Conservation (phyloP, 2,888 invertebrate genomes). For the Sisyra terminalis region DNA sequence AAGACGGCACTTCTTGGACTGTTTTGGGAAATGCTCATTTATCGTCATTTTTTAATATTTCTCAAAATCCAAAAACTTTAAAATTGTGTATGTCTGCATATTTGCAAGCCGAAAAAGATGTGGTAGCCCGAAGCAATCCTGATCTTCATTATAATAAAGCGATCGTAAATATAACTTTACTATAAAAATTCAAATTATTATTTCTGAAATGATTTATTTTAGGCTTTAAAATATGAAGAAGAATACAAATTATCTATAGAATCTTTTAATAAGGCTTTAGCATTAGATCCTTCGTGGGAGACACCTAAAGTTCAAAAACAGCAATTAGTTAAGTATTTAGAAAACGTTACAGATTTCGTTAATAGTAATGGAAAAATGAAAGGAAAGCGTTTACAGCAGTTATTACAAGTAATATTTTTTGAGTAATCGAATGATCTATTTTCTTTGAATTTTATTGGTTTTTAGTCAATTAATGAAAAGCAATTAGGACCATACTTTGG, state of each 20-base stretch:
- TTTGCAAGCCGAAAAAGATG: slow-evolving; percentile 58
- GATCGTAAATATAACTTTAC: slow-evolving; percentile 35
- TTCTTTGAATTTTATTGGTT: slow-evolving; percentile 12
- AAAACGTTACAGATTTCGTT: slow-evolving; percentile 43
- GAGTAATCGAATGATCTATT: not conserved
- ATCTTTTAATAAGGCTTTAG: slow-evolving; percentile 46
- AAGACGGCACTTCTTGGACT: slow-evolving; percentile 70
- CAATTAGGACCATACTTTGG: slow-evolving; percentile 52
- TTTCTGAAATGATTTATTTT: slow-evolving; percentile 14
- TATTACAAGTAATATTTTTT: slow-evolving; percentile 38
- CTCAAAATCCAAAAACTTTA: slow-evolving; percentile 53
- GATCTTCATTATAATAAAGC: slow-evolving; percentile 76
- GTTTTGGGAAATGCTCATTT: slow-evolving; percentile 74
- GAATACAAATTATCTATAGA: slow-evolving; percentile 52
- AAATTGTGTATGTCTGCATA: slow-evolving; percentile 67
- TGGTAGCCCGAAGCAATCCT: slow-evolving; percentile 51
- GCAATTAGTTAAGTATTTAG: slow-evolving; percentile 45
- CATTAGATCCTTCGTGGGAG: slow-evolving; percentile 62
- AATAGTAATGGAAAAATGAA: slow-evolving; percentile 56
- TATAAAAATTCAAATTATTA: slow-evolving; percentile 4
- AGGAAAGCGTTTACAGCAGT: slow-evolving; percentile 47
- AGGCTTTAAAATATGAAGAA: slow-evolving; percentile 69
- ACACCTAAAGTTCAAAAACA: slow-evolving; percentile 43
- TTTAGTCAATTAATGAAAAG: slow-evolving; percentile 44
- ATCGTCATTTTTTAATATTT: slow-evolving; percentile 57